Percentiles rank a stretch among this genome's conserved stretches.
These are phyloP conservation scores for Heliconius ismenius DNA, from an alignment of 2,888 invertebrate genomes.

Conservation along the genomic window DNA sequence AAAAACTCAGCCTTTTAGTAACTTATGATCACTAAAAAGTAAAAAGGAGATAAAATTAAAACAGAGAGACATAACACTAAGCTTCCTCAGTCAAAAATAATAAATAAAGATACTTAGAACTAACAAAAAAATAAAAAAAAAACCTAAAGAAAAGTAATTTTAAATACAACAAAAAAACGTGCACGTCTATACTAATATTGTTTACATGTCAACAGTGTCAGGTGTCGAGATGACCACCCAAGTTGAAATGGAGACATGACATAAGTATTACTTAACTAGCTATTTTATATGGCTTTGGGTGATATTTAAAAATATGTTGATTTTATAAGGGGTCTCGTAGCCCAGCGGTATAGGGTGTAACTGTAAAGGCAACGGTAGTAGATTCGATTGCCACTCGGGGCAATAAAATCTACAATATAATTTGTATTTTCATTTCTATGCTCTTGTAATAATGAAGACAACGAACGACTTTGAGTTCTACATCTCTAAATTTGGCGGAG, in stretches of 20 bases:
- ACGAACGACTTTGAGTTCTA: too few species aligned
- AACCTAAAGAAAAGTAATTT: not conserved
- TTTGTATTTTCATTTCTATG: too few species aligned
- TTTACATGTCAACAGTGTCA: constrained; percentile 42
- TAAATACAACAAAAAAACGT: constrained; percentile 18
- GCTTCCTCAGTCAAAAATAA: not conserved
- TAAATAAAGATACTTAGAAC: not conserved
- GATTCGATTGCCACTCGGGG: not conserved
- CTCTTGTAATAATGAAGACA: too few species aligned
- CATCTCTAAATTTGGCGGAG: too few species aligned
- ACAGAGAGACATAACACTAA: not conserved
- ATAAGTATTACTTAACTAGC: constrained; percentile 8
- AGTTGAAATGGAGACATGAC: constrained; percentile 17
- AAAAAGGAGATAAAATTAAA: not conserved
- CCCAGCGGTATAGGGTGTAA: too few species aligned
- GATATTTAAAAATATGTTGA: not conserved
- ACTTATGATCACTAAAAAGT: not conserved
- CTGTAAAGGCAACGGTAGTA: not conserved
- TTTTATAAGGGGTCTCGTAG: too few species aligned
- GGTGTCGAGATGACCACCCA: constrained; percentile 45
- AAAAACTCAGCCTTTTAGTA: not conserved
- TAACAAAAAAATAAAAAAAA: too few species aligned
- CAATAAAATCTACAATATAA: too few species aligned
- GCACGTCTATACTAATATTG: constrained; percentile 25
- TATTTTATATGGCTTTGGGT: not conserved